Evolutionary conservation across 2,797 vertebrate genomes (phyloP), one percentile per base, ranked within the genome.

Genomic region (Pristis pectinata): DNA sequence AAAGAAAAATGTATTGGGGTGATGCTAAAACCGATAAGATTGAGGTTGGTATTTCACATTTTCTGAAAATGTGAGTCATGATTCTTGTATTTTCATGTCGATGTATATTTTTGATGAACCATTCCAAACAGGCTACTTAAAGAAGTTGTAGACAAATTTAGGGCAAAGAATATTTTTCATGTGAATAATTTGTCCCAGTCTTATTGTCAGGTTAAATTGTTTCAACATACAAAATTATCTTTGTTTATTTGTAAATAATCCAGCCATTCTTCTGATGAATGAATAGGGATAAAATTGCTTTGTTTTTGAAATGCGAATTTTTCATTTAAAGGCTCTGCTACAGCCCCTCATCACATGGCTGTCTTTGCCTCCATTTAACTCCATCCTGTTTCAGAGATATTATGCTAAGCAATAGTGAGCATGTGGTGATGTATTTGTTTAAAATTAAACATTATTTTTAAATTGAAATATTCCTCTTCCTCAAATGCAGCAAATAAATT

Each of bases 21-120:
- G 99, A 99, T 95, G 99, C 99, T 95, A 99, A 99, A 97, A 99
- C 98, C 0, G 99, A 99, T 96, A 98, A 98, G 97, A 99, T 99
- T 70, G 98, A 99, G 98, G 98, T 99, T 95, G 70, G 97, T 97
- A 87, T 95, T 95, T 95, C 94, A 74, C 74, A 93, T 93, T 17
- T 74, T 64, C n/a, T 87, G 83, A 87, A 41, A 41, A 49, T 27
- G 72, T n/a, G 44, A 30, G 82, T 34, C 24, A n/a, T 53, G 27
- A 93, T 72, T 72, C 67, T 72, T 72, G 24, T 30, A 30, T 44
- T 61, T 24, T 49, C 10, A 30, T 94, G 7, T 41, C 4, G 61
- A 67, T 44, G 0, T 34, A 53, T 19, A 34, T 15, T 13, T 53
- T 94, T 53, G 17, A 56, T 87, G 24, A 30, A 53, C 27, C 11